Evolutionary conservation across 2,888 invertebrate genomes (phyloP).

Genomic region (Hirtodrosophila cameraria): DNA sequence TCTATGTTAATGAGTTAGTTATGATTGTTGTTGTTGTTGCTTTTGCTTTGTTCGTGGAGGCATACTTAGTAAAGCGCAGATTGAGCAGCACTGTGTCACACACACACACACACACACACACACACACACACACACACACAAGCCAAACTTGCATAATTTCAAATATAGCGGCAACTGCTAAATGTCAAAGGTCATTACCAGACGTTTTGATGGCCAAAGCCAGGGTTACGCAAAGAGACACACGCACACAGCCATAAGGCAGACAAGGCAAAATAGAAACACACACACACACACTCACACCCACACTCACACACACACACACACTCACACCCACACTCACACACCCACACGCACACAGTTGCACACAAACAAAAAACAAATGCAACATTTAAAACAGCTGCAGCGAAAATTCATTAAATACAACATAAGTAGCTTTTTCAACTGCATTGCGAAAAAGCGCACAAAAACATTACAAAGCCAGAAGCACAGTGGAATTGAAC

Average conservation of each 20-base stretch:
- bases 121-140: not conserved
- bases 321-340: slow-evolving; percentile 14
- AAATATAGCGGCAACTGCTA: slow-evolving; percentile 28
- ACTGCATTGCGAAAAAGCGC: no score
- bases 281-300: slow-evolving; percentile 14
- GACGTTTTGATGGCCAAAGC: slow-evolving; percentile 42
- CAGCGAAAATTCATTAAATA: no score
- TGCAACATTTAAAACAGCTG: no score
- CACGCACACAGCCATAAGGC: slow-evolving; percentile 4
- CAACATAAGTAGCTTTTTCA: no score
- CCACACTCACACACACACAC: slow-evolving; percentile 9
- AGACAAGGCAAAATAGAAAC: slow-evolving; percentile 11
- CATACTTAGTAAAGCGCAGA: slow-evolving; percentile 17
- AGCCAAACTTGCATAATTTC: slow-evolving; percentile 17
- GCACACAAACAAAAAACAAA: no score
- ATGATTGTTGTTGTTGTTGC: slow-evolving; percentile 41
- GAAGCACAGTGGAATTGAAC: no score
- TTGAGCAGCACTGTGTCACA: slow-evolving; percentile 13
- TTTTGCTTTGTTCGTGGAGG: slow-evolving; percentile 30
- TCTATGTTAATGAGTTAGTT: slow-evolving; percentile 70
- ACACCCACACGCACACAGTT: slow-evolving; percentile 9
- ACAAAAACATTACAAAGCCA: no score
- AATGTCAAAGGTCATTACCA: slow-evolving; percentile 75
- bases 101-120: slow-evolving; percentile 8
- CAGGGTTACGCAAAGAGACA: slow-evolving; percentile 57